Base-by-base conservation (phyloP, 2,888 invertebrate genomes). In the Philopedon plagiatum region DNA sequence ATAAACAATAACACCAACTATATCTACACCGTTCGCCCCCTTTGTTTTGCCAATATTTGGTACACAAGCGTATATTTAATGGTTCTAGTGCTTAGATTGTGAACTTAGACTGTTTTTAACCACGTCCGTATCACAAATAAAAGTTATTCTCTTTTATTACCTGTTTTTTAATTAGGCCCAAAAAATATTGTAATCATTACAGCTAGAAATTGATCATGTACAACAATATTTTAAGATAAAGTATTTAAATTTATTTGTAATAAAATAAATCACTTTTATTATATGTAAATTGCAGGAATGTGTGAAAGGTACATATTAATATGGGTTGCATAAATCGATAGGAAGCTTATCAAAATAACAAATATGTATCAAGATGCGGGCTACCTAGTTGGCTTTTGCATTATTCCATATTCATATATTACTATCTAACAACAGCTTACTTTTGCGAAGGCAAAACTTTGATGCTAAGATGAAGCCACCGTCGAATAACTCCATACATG, bases 341-440 rank as follows among this genome's bases (percentile, higher is more conserved):
- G 21, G 13, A 56, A 41, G 54, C 41, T 64, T 56, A 64, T 64
- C 64, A 56, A 56, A 64, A 64, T 56, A 64, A 64, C 64, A 32
- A 64, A 56, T 64, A 64, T 41, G 64, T 64, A 64, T 64, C 54
- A 44, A 64, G 64, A 64, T 64, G 64, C 64, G 64, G 64, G 64
- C 64, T 64, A 64, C 64, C 56, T 54, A 29, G 54, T 56, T 39
- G 13, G 18, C 39, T 41, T 56, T 64, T 64, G 56, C 64, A 56
- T 64, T 64, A 64, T 56, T 64, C 64, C 64, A 64, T 64, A 64
- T 64, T 64, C 64, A 64, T 64, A 64, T 56, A 64, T 56, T 56
- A 64, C 51, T 56, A 64, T 56, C 54, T 56, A 64, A 64, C 49
- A 32, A 56, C 64, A 21, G 56, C 39, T 41, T 64, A 64, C 64